A percentile compares a stretch with the other conserved stretches of the same genome.
Evolutionary conservation across 2,888 invertebrate genomes (phyloP).

Genomic region (Eustalomyia histrio): DNA sequence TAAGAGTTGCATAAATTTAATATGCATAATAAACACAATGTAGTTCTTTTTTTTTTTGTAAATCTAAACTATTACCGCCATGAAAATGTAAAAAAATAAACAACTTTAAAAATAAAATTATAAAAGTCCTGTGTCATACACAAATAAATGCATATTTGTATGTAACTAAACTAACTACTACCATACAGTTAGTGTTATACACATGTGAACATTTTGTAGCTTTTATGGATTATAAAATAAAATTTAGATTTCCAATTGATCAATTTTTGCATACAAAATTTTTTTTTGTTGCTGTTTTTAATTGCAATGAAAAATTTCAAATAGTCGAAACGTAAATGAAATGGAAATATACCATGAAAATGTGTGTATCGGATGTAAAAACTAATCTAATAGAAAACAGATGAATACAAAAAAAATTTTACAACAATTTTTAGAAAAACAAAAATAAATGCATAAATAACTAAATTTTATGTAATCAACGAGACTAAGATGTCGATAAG

Average conservation of each 20-base stretch:
- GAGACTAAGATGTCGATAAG: no score
- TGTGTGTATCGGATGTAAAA: slow-evolving; percentile 15
- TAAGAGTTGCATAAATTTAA: slow-evolving; percentile 43
- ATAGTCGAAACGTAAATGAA: slow-evolving; percentile 15
- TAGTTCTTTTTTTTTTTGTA: background rate
- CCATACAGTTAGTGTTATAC: background rate
- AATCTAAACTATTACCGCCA: slow-evolving; percentile 26
- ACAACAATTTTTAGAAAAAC: background rate
- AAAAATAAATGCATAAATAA: background rate
- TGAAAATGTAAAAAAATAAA: slow-evolving; percentile 24
- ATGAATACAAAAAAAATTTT: background rate
- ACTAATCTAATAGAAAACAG: slow-evolving; percentile 26
- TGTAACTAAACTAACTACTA: background rate
- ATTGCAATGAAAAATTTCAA: slow-evolving; percentile 19
- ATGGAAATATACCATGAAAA: slow-evolving; percentile 7
- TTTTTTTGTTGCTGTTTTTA: background rate
- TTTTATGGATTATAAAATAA: slow-evolving; percentile 5
- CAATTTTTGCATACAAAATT: slow-evolving; percentile 23
- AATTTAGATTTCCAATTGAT: slow-evolving; percentile 54
- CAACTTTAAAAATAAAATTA: background rate
- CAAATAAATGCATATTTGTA: background rate
- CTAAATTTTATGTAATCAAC: background rate
- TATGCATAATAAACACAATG: slow-evolving; percentile 43
- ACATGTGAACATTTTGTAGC: background rate
- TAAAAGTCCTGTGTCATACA: background rate